These are phyloP conservation scores for Neosalanx taihuensis DNA, from an alignment of 2,797 vertebrate species.

Conservation along the genomic window DNA sequence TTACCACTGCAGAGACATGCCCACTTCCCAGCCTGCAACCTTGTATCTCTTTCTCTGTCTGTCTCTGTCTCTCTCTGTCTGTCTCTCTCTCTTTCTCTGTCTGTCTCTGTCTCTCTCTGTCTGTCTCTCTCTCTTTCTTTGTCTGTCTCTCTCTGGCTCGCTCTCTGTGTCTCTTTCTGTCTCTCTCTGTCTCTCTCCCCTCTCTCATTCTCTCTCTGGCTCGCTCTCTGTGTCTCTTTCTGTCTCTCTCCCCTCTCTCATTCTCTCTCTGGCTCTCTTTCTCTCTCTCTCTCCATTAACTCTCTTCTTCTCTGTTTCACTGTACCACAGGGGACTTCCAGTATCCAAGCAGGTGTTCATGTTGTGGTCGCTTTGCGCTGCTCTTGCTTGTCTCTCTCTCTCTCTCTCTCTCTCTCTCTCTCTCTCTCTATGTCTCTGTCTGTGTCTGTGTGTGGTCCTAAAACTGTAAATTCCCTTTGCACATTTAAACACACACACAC, in stretches of 20 bases:
- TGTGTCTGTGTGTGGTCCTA: conserved; percentile 84
- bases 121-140: conserved; percentile 8
- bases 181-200: not conserved
- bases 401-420: conserved; percentile 21
- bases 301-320: not conserved
- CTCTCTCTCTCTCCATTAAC: not conserved
- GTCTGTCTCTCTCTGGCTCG: not conserved
- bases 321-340: not conserved
- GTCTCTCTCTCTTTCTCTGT: not conserved
- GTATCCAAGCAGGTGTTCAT: not conserved
- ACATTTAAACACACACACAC: conserved; percentile 41
- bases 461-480: conserved; percentile 72
- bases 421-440: conserved; percentile 27
- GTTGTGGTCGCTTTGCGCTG: conserved; percentile 1
- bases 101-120: not conserved
- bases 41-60: not conserved
- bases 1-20: conserved; percentile 17
- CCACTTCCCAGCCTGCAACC: conserved; percentile 18
- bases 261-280: not conserved
- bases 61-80: too few relatives aligned
- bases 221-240: too few relatives aligned
- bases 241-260: too few relatives aligned
- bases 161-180: too few relatives aligned
- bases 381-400: not conserved
- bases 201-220: too few relatives aligned